Conservation (phyloP, 2,888 invertebrate genomes). For the Hylaea fasciaria region DNA sequence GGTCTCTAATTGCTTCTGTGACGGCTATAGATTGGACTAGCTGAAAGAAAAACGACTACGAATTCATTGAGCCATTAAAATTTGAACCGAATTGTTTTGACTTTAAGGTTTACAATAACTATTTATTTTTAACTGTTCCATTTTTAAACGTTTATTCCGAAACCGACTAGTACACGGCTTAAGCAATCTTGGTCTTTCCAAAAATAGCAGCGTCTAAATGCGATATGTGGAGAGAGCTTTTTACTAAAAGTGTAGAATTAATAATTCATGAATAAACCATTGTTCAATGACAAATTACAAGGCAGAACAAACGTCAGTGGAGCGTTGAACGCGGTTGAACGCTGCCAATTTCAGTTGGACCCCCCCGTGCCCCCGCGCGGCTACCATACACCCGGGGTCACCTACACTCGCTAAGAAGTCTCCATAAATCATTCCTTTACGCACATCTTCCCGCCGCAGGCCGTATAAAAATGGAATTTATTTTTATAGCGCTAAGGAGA, state of each 20-base stretch:
- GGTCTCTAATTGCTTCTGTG: constrained; percentile 59
- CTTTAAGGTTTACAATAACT: constrained; percentile 49
- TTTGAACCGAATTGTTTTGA: constrained; percentile 48
- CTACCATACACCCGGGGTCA: constrained; percentile 50
- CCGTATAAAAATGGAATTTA: constrained; percentile 62
- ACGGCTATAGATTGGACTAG: constrained; percentile 42
- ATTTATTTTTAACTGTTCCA: constrained; percentile 51
- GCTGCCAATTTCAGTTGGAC: constrained; percentile 80
- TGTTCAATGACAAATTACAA: constrained; percentile 61
- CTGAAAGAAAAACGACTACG: constrained; percentile 23
- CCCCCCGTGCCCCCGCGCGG: constrained; percentile 58
- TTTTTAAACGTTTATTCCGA: constrained; percentile 55
- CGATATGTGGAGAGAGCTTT: constrained; percentile 11
- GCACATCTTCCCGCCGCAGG: constrained; percentile 57
- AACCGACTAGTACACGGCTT: constrained; percentile 41
- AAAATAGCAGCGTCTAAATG: constrained; percentile 25
- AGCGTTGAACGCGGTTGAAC: constrained; percentile 61
- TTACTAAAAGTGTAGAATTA: constrained; percentile 35
- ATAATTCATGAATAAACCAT: constrained; percentile 47
- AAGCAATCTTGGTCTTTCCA: constrained; percentile 49
- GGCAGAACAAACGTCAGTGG: constrained; percentile 64
- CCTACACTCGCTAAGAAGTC: constrained; percentile 67
- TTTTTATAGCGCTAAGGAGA: constrained; percentile 56
- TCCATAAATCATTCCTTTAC: constrained; percentile 74
- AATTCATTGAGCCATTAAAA: constrained; percentile 42